Base-by-base conservation (phyloP, 2,113 vertebrate species). In the Phyllostomus hastatus region DNA sequence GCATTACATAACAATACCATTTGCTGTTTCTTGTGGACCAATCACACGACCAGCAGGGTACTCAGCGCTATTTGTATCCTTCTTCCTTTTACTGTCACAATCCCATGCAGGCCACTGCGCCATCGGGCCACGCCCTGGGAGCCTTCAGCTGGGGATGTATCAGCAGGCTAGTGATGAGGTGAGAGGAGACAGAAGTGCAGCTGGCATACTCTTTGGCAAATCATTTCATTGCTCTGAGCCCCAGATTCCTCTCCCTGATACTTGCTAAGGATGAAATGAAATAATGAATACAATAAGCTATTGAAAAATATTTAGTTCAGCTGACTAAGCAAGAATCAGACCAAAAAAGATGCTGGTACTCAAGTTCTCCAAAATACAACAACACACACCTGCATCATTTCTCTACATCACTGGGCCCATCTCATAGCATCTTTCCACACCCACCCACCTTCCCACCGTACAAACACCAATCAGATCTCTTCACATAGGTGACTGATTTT, bases 181-280 rank as follows among this genome's bases (percentile, higher is more conserved):
- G 50, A 57, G 4, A 19, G n/a, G 46, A 31, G n/a, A 5, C 38
- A 41, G 22, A 82, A 72, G 1, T 46, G 50, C 46, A 84, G 12
- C 79, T 94, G 38, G n/a, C 10, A 80, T 91, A 72, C 38, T 12
- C 48, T 82, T 75, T 64, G 48, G 35, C 33, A 96, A 93, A n/a
- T 75, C 15, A 57, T 41, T 88, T 91, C 7, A 61, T 85, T 90
- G 76, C 50, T 48, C 80, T 94, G 46, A 76, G 41, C 15, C 41
- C 54, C 61, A 80, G n/a, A 73, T 79, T 73, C 69, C 19, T 81
- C 38, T 81, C 78, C n/a, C 92, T 89, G 67, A 92, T 93, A 82
- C 16, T 92, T 6, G 43, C 10, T 19, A 59, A 92, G 33, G 22
- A 81, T 92, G 80, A 83, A 88, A 89, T 54, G 10, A 69, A 61